Base-by-base conservation (phyloP, 2,113 vertebrate species). In the Lepisosteus oculatus region DNA sequence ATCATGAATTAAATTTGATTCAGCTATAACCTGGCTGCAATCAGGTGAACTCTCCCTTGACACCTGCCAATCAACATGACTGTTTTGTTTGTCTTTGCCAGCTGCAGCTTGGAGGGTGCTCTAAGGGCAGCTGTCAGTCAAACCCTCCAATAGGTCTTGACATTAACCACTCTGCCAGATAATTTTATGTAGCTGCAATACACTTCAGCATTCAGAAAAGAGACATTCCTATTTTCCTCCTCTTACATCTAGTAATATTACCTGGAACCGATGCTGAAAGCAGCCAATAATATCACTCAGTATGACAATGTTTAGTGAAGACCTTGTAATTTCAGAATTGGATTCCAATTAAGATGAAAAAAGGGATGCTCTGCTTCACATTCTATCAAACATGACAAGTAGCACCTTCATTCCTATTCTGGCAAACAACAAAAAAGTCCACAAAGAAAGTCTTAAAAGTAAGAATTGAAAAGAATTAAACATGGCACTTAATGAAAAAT, bases 81-180 rank as follows among this genome's bases (percentile, higher is more conserved):
- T 75, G 72, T 82, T 83, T 71, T 70, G 59, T 77, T 77, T 76
- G 73, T 64, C 68, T 80, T 72, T 69, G 80, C 63, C 76, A 71
- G 80, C 76, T 69, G 73, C 75, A 68, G 80, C 79, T 74, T 77
- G 70, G 76, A 79, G 76, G 75, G 68, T 70, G 77, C 82, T 81
- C 80, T 71, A 65, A 84, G 73, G 80, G 69, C 67, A 73, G 66
- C 84, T 81, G 81, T 79, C 81, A 80, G 69, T 82, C 77, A 83
- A 74, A 12, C 43, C 55, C 9, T 8, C 11, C 13, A 43, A 71
- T 15, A 43, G 56, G 74, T 71, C 69, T 43, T 75, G 57, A 71
- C 55, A 76, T 64, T 41, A 57, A 61, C 8, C 43, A 71, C 44
- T 29, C 62, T 43, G n/a, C 42, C 43, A 57, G 47, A 5, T 51